Percentiles rank a stretch among this genome's conserved stretches.
phyloP scores from a whole-genome alignment of 2,113 vertebrate species.

The Ciconia maguari region DNA sequence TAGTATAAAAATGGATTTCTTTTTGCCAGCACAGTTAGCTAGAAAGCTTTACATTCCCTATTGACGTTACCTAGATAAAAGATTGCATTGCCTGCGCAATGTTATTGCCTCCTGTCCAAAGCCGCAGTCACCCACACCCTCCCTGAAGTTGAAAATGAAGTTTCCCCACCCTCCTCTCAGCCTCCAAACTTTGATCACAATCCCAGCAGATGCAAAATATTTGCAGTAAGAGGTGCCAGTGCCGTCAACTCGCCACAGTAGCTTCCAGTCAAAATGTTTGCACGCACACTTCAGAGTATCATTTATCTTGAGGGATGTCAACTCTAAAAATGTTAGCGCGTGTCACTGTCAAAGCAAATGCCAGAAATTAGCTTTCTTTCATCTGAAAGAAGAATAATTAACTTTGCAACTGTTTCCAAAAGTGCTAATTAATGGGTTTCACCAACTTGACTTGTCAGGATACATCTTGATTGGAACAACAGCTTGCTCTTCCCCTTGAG shows the following conservation, averaged over 20 bases:
- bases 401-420: constrained; percentile 84
- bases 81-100: neutral
- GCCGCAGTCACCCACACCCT: neutral
- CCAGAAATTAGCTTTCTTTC: constrained; percentile 83
- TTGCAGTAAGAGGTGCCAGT: constrained; percentile 21
- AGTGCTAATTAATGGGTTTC: constrained; percentile 85
- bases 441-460: constrained; percentile 81
- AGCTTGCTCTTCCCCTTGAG: constrained; percentile 60
- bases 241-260: neutral
- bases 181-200: constrained; percentile 7
- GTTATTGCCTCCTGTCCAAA: neutral
- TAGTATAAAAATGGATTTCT: neutral
- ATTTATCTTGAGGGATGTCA: constrained; percentile 83
- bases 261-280: constrained; percentile 74
- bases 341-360: constrained; percentile 82
- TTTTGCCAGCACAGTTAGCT: neutral
- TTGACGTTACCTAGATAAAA: neutral
- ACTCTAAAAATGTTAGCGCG: constrained; percentile 79
- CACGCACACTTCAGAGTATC: constrained; percentile 67
- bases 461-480: constrained; percentile 67
- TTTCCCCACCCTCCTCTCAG: neutral
- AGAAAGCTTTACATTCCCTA: neutral
- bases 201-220: constrained; percentile 39
- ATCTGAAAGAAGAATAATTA: constrained; percentile 81
- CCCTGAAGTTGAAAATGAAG: neutral